These are phyloP conservation scores for Aleiodes alternator DNA, from an alignment of 2,888 invertebrate species.

Conservation along the genomic window DNA sequence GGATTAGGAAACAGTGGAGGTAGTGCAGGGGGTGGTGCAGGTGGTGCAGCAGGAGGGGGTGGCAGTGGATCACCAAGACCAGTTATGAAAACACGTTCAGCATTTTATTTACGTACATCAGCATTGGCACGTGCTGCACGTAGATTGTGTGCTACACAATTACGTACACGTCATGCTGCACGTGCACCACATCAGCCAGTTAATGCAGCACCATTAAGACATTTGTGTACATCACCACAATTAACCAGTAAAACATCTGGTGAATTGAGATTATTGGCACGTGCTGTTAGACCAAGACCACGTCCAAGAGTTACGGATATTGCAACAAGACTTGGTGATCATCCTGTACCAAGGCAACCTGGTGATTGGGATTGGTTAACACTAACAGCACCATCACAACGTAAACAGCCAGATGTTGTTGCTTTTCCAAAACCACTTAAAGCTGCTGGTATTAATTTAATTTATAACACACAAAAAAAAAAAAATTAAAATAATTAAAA, in stretches of 20 bases:
- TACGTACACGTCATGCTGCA: conserved; percentile 90
- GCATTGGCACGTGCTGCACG: conserved; percentile 93
- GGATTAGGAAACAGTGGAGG: conserved; percentile 52
- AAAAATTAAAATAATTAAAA: no score
- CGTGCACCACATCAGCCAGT: conserved; percentile 85
- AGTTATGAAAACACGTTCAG: conserved; percentile 97
- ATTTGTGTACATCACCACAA: conserved; percentile 73
- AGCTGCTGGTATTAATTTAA: conserved; percentile 81
- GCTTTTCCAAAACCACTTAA: conserved; percentile 95
- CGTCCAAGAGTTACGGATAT: conserved; percentile 81
- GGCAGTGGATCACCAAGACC: conserved; percentile 84
- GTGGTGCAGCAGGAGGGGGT: conserved; percentile 56
- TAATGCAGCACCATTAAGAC: conserved; percentile 70
- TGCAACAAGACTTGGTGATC: conserved; percentile 83
- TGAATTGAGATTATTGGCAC: conserved; percentile 69
- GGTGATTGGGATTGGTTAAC: conserved; percentile 83
- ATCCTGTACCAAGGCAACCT: conserved; percentile 72
- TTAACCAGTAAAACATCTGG: conserved; percentile 68
- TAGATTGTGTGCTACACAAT: conserved; percentile 88
- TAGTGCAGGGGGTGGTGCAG: conserved; percentile 60
- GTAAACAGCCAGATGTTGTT: conserved; percentile 88
- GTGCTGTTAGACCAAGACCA: conserved; percentile 69
- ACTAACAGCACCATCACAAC: conserved; percentile 84
- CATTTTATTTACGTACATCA: conserved; percentile 95
- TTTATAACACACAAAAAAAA: conserved; percentile 15